Evolutionary conservation across 2,113 vertebrate genomes (phyloP), one percentile per base, ranked within the genome.

Genomic region (Syngnathus scovelli): DNA sequence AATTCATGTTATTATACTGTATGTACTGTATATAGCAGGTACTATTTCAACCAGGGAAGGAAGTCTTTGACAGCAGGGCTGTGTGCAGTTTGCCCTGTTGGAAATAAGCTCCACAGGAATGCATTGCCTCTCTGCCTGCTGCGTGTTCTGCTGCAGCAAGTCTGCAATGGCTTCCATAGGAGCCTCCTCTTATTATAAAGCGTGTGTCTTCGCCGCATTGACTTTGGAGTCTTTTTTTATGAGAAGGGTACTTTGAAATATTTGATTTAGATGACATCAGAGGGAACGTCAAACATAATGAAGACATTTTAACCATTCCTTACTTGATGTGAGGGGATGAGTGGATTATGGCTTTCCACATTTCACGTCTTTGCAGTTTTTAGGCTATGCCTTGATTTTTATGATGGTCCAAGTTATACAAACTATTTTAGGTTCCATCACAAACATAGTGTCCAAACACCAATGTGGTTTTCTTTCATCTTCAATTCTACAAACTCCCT

Each of bases 141-240:
- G 77, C 70, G 78, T 72, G 74, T 70, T 74, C 70, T 72, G 75
- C 81, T 85, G 85, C 83, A 84, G 77, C 80, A 61, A 66, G 72
- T 78, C 71, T 70, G 71, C 81, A 81, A 63, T 68, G 71, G 72
- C 76, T 81, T 79, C 83, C 80, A 81, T 78, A 79, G 75, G 71
- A 74, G 79, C 78, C 73, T 80, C 10, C 71, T 66, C 75, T 89
- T 86, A 87, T 87, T 85, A 87, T 86, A 84, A 75, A 69, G 71
- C 64, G 21, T 39, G 37, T 39, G n/a, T 23, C 76, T 77, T 77
- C 62, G 67, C 85, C 70, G 85, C 77, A 79, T 79, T 60, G 74
- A 61, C 64, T 46, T 70, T 72, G 54, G 73, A 72, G 41, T 67
- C n/a, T 48, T 77, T 68, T 69, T 69, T 64, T 69, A 71, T 66